These are phyloP conservation scores for Harpegnathos saltator DNA, from an alignment of 1,140 invertebrate species.

Conservation along the genomic window DNA sequence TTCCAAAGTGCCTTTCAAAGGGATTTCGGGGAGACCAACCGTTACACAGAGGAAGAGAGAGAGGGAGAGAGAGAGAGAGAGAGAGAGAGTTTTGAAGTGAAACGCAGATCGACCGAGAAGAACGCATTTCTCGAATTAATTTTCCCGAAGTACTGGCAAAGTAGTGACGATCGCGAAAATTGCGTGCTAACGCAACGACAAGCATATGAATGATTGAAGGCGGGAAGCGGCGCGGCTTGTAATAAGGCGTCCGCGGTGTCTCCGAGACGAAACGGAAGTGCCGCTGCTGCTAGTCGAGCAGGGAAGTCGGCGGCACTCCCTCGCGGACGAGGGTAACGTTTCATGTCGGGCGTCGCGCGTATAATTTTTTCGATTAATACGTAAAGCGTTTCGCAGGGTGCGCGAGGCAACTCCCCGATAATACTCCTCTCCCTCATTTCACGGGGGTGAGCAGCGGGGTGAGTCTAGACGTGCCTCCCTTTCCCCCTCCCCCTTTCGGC, in stretches of 20 bases:
- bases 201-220: constrained; percentile 36
- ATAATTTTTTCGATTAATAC: constrained; percentile 66
- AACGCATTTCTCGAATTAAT: background rate
- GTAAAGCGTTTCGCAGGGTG: constrained; percentile 39
- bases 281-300: background rate
- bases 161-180: background rate
- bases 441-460: constrained; percentile 28
- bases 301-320: constrained; percentile 36
- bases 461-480: constrained; percentile 70
- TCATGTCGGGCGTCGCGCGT: constrained; percentile 40
- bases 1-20: too few relatives aligned
- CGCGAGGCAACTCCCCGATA: constrained; percentile 44
- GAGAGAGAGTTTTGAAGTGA: too few relatives aligned
- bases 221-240: background rate
- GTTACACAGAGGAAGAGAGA: too few relatives aligned
- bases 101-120: too few relatives aligned
- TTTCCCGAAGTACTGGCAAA: background rate
- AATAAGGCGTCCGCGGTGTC: too few relatives aligned
- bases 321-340: constrained; percentile 19
- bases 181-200: constrained; percentile 4
- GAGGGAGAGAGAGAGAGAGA: too few relatives aligned
- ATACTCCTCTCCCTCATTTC: constrained; percentile 53
- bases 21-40: too few relatives aligned
- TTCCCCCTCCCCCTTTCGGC: background rate
- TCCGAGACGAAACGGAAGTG: constrained; percentile 43